Percentiles rank a stretch among this genome's conserved stretches.
Evolutionary conservation across 2,888 invertebrate genomes (phyloP).

Genomic region (Drosophila incognita): DNA sequence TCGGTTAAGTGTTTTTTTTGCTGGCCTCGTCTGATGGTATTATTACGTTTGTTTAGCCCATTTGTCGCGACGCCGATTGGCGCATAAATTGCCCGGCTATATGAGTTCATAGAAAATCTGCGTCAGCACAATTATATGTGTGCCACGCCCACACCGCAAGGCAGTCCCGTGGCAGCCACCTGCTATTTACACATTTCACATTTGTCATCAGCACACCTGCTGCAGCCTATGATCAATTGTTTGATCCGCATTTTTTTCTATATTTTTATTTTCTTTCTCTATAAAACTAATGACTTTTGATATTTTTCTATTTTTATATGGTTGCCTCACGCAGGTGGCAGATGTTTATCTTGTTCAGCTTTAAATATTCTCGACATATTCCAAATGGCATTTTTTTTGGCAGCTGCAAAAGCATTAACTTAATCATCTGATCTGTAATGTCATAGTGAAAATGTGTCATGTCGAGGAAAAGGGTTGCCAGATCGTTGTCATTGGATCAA

Average conservation of each 20-base stretch:
- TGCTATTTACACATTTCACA: constrained; percentile 36
- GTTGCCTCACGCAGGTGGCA: constrained; percentile 43
- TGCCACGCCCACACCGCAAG: constrained; percentile 59
- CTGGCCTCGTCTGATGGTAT: constrained; percentile 63
- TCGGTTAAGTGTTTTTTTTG: constrained; percentile 48
- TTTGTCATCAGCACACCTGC: constrained; percentile 52
- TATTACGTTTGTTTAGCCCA: constrained; percentile 78
- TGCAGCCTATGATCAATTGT: constrained; percentile 34
- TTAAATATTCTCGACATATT: constrained; percentile 21
- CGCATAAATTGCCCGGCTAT: constrained; percentile 64
- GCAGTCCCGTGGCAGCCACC: constrained; percentile 42
- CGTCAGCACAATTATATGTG: constrained; percentile 59
- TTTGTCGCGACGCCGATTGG: constrained; percentile 67
- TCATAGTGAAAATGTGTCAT: constrained; percentile 4
- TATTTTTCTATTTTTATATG: background rate
- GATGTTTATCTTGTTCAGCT: constrained; percentile 33
- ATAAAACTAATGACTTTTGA: constrained; percentile 9
- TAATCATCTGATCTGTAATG: constrained; percentile 22
- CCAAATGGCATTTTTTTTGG: constrained; percentile 35
- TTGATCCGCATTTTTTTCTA: constrained; percentile 30
- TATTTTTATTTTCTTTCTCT: background rate
- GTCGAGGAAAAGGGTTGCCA: background rate
- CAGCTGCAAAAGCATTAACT: constrained; percentile 22
- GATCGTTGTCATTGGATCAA: background rate
- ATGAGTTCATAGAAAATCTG: constrained; percentile 56